Conservation (phyloP, 1,140 invertebrate species). For the Drosophila watanabei region DNA sequence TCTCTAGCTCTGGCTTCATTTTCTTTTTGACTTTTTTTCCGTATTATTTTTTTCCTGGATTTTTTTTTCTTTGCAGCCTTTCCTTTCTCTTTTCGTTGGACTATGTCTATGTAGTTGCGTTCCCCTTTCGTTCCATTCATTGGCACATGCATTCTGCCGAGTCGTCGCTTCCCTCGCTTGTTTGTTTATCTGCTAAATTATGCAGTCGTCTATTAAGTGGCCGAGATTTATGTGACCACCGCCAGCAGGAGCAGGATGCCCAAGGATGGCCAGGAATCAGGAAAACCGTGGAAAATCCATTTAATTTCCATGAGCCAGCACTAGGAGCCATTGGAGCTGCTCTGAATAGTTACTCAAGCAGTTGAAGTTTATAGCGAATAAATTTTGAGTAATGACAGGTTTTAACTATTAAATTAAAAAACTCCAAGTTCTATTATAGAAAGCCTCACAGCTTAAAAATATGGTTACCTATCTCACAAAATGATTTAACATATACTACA, state of each 20-base stretch:
- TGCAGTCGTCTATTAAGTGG: constrained; percentile 83
- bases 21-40: constrained; percentile 7
- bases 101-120: constrained; percentile 3
- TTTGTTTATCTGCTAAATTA: constrained; percentile 84
- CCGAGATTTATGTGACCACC: constrained; percentile 73
- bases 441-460: not conserved
- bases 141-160: constrained; percentile 55
- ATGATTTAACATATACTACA: not conserved
- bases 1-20: constrained; percentile 9
- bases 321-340: not conserved
- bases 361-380: not conserved
- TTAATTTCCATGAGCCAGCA: constrained; percentile 31
- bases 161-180: constrained; percentile 63
- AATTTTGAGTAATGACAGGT: too few relatives aligned
- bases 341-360: constrained; percentile 4
- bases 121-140: constrained; percentile 40
- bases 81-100: constrained; percentile 10
- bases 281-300: constrained; percentile 26
- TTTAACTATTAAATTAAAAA: not conserved
- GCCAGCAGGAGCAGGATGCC: constrained; percentile 22
- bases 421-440: not conserved
- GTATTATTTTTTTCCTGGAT: not conserved
- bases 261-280: constrained; percentile 8
- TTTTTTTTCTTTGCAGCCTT: constrained; percentile 4
- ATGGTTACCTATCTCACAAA: not conserved